Conservation (phyloP, 2,797 vertebrate species). For the Cercopithecus mitis region DNA sequence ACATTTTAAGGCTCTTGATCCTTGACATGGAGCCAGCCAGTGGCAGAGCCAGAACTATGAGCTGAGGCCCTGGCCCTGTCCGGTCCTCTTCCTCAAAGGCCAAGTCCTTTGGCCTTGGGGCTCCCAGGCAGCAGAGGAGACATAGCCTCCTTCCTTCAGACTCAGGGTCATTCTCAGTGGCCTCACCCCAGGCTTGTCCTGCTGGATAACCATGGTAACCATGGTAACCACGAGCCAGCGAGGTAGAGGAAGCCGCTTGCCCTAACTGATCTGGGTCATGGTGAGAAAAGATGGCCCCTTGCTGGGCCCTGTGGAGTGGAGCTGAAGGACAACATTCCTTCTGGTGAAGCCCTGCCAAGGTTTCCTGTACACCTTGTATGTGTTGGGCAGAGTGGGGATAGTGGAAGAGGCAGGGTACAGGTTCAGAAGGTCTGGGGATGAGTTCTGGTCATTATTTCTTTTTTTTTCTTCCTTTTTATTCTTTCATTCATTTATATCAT, state of each 20-base stretch:
- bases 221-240: neutral
- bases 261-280: neutral
- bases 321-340: neutral
- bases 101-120: neutral
- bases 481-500: no score
- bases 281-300: neutral
- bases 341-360: neutral
- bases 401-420: neutral
- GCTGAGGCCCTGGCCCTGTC: neutral
- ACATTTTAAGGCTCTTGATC: neutral
- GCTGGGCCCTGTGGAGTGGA: neutral
- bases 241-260: neutral
- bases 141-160: neutral
- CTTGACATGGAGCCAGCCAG: neutral
- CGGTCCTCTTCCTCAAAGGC: neutral
- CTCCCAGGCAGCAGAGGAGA: neutral
- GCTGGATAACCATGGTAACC: neutral
- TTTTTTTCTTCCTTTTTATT: no score
- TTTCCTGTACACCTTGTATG: neutral
- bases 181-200: neutral
- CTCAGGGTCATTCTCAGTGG: neutral
- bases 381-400: neutral
- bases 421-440: neutral
- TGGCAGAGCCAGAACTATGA: neutral
- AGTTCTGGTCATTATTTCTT: neutral